Evolutionary conservation across 2,888 invertebrate genomes (phyloP), one percentile per base, ranked within the genome.

Genomic region (Podabrus alpinus): DNA sequence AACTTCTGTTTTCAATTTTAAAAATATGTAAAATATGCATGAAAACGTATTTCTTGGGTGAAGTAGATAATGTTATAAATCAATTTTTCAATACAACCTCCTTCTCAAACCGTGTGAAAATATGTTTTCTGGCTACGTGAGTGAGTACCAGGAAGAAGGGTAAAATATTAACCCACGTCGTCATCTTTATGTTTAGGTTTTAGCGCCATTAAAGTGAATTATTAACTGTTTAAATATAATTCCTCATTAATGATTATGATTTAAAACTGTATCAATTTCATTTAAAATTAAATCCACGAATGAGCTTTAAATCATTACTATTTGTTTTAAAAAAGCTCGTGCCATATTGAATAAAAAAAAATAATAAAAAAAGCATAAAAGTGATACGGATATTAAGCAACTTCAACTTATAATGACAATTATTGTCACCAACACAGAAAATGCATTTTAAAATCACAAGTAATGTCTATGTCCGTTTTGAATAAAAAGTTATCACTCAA

Each of bases 401-500:
- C 45, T 45, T 45, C 45, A 45, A 45, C 45, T 45, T 45, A 45
- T 45, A 45, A 45, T 45, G 45, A 77, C 73, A 72, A 68, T 75
- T 68, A 79, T 79, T 78, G 79, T 79, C 78, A 78, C 75, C 75
- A 79, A 76, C 79, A 78, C 77, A 69, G 79, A 78, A 79, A 79
- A 79, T 77, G 78, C 79, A 80, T 79, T 77, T 75, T 74, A 81
- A 84, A 85, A 85, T 85, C 84, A 85, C 82, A 83, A 85, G 81
- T 85, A 84, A 86, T 84, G 85, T 83, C 83, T 83, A 81, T 82
- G 85, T 84, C 84, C 84, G 83, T 83, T 83, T 81, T 75, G 78
- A 81, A 83, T 83, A 83, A 84, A 83, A 82, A 83, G 84, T 84
- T 85, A 85, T 85, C 86, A 84, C 85, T 85, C 84, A 85, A 83